Base-by-base conservation (phyloP, 2,888 invertebrate species). In the Tromatobia lineatoria region DNA sequence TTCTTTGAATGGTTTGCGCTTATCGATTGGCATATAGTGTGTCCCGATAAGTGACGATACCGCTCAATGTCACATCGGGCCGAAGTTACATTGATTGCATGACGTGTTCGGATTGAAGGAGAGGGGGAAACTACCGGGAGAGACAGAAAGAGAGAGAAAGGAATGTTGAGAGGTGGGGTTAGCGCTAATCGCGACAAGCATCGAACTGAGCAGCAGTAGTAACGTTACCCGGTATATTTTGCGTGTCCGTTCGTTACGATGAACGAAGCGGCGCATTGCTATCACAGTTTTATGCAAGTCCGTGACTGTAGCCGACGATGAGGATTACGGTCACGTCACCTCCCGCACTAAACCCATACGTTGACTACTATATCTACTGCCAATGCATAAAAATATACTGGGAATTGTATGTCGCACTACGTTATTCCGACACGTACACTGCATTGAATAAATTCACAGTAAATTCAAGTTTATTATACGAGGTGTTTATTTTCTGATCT, bases 311-410 rank as follows among this genome's bases (percentile, higher is more conserved):
- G 45, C 13, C 67, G 57, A 69, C 67, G 29, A 77, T 67, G 67
- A 69, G 77, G 57, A 77, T 77, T 77, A 69, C 77, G 54, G 77
- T 67, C 77, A 69, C 77, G 77, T 64, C 67, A 67, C 54, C 67
- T 69, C 67, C 67, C 77, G 42, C 69, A 42, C 76, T 42, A 25
- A 57, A 11, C 3, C 54, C 15, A 15, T 29, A 34, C 18, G 54
- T 45, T 77, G 59, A 67, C 69, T 57, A 25, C 50, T 59, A 38
- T 38, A 38, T 64, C 20, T 25, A 18, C 29, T 52, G 23, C 64
- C 57, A 25, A 42, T 42, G 34, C 70, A 52, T 70, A 59, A 73
- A 73, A 42, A 59, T 73, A 45, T 67, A 57, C 47, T 38, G 1
- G 34, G 45, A 45, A 67, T 47, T 47, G 47, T 47, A 42, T 67